These are phyloP conservation scores for Ophion costatus DNA, from an alignment of 2,888 invertebrate species.

Conservation along the genomic window DNA sequence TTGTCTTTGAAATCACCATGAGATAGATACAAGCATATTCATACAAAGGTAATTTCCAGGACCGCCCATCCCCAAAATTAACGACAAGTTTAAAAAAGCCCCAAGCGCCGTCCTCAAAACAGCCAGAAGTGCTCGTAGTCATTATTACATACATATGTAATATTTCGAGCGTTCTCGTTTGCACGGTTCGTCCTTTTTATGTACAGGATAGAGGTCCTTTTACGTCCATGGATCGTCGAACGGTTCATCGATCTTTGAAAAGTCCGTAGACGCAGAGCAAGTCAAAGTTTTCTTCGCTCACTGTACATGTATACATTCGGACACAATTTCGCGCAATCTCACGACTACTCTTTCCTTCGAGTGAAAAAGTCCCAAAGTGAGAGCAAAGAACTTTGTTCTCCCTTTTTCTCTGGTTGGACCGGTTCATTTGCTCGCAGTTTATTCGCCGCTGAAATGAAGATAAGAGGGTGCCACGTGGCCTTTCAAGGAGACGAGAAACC, in stretches of 20 bases:
- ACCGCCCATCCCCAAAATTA: not conserved
- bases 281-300: constrained; percentile 66
- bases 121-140: not conserved
- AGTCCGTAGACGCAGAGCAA: constrained; percentile 63
- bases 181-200: not conserved
- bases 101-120: not conserved
- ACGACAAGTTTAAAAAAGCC: not conserved
- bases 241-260: constrained; percentile 74
- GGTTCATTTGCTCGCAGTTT: not conserved
- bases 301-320: not conserved
- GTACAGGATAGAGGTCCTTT: not conserved
- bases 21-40: not conserved
- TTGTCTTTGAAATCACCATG: not conserved
- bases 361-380: constrained; percentile 19
- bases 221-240: not conserved
- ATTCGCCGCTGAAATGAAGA: not conserved
- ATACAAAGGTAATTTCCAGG: not conserved
- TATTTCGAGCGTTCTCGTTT: constrained; percentile 16
- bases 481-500: not conserved
- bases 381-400: constrained; percentile 46
- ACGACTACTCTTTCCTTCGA: constrained; percentile 3
- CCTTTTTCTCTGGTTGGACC: constrained; percentile 30
- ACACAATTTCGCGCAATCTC: constrained; percentile 18
- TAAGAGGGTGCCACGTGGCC: not conserved
- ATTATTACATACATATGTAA: not conserved